Evolutionary conservation across 2,113 vertebrate genomes (phyloP).

Genomic region (Sinocyclocheilus maitianheensis): DNA sequence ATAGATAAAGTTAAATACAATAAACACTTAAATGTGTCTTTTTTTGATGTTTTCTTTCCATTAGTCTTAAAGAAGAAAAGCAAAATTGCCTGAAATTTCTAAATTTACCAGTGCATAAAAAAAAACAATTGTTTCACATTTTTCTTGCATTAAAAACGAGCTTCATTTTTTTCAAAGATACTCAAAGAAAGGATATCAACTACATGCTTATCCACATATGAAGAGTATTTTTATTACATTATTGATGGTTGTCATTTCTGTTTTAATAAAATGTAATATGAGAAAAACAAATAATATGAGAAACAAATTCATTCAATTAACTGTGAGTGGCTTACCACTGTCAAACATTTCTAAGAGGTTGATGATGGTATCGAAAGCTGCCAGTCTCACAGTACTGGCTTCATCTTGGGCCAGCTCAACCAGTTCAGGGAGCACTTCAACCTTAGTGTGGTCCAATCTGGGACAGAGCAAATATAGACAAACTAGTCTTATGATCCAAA

Average conservation of each 20-base stretch:
- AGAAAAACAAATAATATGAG: background rate
- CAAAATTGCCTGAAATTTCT: too few species aligned
- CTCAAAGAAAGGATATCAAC: background rate
- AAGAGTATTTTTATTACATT: background rate
- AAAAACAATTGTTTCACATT: too few species aligned
- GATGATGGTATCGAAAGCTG: conserved; percentile 91
- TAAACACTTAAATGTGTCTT: too few species aligned
- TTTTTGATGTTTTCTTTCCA: too few species aligned
- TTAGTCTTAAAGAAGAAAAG: too few species aligned
- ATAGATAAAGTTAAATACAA: too few species aligned
- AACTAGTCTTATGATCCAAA: background rate
- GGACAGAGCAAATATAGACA: conserved; percentile 31
- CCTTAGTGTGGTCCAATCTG: conserved; percentile 88
- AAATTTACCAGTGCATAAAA: too few species aligned
- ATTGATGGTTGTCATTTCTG: background rate
- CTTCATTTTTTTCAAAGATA: background rate
- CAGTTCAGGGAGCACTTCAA: conserved; percentile 86
- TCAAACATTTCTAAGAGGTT: conserved; percentile 89
- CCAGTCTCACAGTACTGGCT: conserved; percentile 84
- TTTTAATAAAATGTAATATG: background rate
- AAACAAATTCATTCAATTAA: background rate
- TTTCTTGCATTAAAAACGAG: too few species aligned
- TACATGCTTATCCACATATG: background rate
- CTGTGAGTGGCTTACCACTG: conserved; percentile 73
- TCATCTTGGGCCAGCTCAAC: conserved; percentile 88